Percentiles rank a stretch among this genome's conserved stretches.
Evolutionary conservation across 92 coral and sea anemone species (phyloP).

Genomic region (Porites rus): DNA sequence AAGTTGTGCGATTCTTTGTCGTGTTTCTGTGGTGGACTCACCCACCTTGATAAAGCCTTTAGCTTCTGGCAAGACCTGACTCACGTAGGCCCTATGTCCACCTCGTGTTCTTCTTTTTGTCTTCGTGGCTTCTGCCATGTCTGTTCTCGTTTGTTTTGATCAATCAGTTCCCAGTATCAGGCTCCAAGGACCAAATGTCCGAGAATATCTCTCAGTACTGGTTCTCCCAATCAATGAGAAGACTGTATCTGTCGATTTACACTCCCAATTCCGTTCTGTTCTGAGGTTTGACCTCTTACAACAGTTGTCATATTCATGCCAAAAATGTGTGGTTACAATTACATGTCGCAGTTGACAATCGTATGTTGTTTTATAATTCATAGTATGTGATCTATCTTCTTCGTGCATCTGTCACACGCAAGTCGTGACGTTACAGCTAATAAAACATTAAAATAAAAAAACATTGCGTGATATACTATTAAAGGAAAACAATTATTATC

Average conservation of each 20-base stretch:
- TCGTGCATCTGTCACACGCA: neutral
- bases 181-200: conserved; percentile 10
- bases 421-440: neutral
- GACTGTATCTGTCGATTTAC: neutral
- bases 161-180: neutral
- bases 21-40: no score
- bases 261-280: neutral
- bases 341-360: neutral
- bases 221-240: neutral
- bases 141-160: neutral
- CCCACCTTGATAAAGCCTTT: no score
- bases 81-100: conserved; percentile 1
- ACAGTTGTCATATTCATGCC: neutral
- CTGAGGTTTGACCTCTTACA: neutral
- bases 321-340: no score
- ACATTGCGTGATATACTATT: neutral
- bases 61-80: conserved; percentile 1
- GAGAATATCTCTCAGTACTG: neutral
- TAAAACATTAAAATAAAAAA: neutral
- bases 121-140: neutral
- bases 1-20: neutral
- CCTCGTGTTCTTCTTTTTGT: conserved; percentile 1
- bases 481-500: neutral
- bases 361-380: neutral
- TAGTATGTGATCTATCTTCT: neutral